A percentile compares a stretch with the other conserved stretches of the same genome.
Evolutionary conservation across 2,888 invertebrate genomes (phyloP).

Genomic region (Chouioia cunea): DNA sequence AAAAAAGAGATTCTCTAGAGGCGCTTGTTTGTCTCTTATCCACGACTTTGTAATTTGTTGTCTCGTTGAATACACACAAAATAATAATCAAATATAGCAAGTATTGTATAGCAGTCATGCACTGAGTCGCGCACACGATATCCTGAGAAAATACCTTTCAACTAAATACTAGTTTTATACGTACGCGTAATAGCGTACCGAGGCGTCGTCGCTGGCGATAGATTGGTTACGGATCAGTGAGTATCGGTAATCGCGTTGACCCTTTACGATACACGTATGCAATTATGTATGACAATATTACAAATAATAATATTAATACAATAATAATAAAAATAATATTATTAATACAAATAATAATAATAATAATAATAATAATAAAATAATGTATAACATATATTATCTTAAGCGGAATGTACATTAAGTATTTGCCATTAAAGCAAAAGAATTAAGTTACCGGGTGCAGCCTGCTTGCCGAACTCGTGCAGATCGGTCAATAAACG

Average conservation of each 20-base stretch:
- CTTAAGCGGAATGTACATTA: slow-evolving; percentile 51
- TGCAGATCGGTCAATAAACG: slow-evolving; percentile 54
- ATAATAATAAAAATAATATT: slow-evolving; percentile 17
- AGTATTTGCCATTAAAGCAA: slow-evolving; percentile 43
- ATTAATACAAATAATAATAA: slow-evolving; percentile 3
- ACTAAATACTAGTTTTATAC: slow-evolving; percentile 36
- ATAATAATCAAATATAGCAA: slow-evolving; percentile 40
- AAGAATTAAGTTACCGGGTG: slow-evolving; percentile 56
- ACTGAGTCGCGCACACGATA: slow-evolving; percentile 38
- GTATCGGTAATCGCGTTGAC: neutral
- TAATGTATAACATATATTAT: slow-evolving; percentile 39
- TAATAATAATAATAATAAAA: neutral
- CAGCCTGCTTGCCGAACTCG: slow-evolving; percentile 52
- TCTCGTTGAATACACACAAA: slow-evolving; percentile 25
- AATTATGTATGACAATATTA: slow-evolving; percentile 19
- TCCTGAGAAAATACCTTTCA: slow-evolving; percentile 41
- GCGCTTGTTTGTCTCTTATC: neutral
- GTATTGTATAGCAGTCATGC: slow-evolving; percentile 33
- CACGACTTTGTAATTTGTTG: neutral
- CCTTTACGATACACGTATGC: slow-evolving; percentile 13
- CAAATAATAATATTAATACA: slow-evolving; percentile 22
- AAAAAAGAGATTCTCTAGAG: slow-evolving; percentile 14
- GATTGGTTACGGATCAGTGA: neutral
- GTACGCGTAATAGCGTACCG: slow-evolving; percentile 13
- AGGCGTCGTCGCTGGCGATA: neutral